These are phyloP conservation scores for Aepyceros melampus DNA, from an alignment of 2,113 vertebrate species.

Conservation along the genomic window DNA sequence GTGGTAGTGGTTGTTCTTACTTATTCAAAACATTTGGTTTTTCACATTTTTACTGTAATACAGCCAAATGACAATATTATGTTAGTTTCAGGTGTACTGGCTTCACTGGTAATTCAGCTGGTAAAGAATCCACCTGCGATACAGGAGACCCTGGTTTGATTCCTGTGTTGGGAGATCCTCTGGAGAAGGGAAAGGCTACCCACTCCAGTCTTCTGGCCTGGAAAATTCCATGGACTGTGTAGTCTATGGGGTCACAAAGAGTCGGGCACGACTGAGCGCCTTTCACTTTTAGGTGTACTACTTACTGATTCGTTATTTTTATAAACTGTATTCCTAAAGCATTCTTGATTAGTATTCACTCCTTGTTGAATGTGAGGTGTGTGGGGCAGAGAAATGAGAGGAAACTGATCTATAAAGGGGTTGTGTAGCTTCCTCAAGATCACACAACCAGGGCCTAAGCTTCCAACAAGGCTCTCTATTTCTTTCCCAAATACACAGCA, in stretches of 20 bases:
- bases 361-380: neutral
- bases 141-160: neutral
- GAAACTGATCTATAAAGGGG: neutral
- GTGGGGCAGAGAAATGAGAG: neutral
- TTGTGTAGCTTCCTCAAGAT: neutral
- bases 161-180: neutral
- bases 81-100: neutral
- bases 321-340: neutral
- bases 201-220: neutral
- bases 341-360: neutral
- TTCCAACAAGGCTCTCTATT: neutral
- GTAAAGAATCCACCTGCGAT: neutral
- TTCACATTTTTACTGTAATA: neutral
- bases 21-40: neutral
- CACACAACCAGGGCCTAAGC: neutral
- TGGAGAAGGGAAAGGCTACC: neutral
- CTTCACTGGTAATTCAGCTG: neutral
- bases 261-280: fast-evolving
- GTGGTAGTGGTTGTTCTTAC: neutral
- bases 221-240: neutral
- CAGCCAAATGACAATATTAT: neutral
- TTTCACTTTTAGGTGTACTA: neutral
- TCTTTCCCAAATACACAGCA: neutral
- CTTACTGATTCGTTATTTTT: neutral
- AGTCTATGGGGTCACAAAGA: neutral